These are phyloP conservation scores for Acronicta leporina DNA, from an alignment of 2,888 invertebrate genomes.

Conservation along the genomic window DNA sequence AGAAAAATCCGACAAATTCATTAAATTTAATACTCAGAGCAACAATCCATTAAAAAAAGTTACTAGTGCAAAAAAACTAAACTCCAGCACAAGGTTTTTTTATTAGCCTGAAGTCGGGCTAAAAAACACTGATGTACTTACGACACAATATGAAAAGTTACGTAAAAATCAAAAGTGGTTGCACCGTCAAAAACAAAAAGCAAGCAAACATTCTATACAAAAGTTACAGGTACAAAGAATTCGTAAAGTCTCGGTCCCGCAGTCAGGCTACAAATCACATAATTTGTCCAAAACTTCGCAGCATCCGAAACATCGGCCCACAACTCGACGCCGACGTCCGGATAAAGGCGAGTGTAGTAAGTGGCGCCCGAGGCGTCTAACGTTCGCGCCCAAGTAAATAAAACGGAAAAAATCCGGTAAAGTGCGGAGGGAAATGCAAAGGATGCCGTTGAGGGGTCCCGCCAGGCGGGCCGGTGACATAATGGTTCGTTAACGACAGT, in stretches of 20 bases:
- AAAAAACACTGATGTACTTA: no score
- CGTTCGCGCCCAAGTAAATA: slow-evolving; percentile 71
- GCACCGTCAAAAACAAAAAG: neutral
- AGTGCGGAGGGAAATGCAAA: slow-evolving; percentile 75
- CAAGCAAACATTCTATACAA: neutral
- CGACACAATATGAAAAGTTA: no score
- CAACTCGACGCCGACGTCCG: slow-evolving; percentile 54
- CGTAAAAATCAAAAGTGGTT: no score
- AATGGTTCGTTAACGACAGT: slow-evolving; percentile 25
- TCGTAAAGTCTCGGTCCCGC: slow-evolving; percentile 22
- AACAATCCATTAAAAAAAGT: no score
- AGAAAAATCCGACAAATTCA: no score
- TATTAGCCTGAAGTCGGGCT: no score
- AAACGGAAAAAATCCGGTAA: slow-evolving; percentile 67
- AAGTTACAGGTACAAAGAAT: slow-evolving; percentile 26
- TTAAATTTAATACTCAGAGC: no score
- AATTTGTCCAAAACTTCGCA: slow-evolving; percentile 50
- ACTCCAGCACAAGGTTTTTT: no score
- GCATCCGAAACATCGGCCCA: slow-evolving; percentile 63
- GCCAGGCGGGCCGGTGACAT: slow-evolving; percentile 50
- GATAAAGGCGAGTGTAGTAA: slow-evolving; percentile 71
- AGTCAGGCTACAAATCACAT: slow-evolving; percentile 45
- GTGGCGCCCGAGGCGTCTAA: slow-evolving; percentile 78
- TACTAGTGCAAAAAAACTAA: no score
- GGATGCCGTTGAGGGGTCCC: slow-evolving; percentile 69